phyloP scores from a whole-genome alignment of 2,888 invertebrate genomes.

The Lithophane ornitopus region DNA sequence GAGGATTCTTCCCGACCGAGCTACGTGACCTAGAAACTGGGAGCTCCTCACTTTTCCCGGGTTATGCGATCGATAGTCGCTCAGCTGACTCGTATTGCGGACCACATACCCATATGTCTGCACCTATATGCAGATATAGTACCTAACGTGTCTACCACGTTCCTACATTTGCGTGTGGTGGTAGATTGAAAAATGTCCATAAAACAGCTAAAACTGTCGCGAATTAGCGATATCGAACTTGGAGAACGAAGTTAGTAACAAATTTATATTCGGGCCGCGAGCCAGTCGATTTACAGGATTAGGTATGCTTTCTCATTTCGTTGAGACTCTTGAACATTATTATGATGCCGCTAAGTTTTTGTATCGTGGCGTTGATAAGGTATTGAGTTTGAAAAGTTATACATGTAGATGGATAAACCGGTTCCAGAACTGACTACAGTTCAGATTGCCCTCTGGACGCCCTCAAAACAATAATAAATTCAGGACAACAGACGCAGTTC shows the following conservation, averaged over 20 bases:
- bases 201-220: constrained; percentile 41
- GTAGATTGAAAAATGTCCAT: constrained; percentile 31
- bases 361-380: background rate
- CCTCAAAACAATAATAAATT: background rate
- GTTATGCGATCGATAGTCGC: constrained; percentile 74
- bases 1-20: background rate
- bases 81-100: constrained; percentile 72
- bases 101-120: constrained; percentile 35
- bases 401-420: background rate
- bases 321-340: constrained; percentile 8
- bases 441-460: background rate
- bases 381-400: background rate
- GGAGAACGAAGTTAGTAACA: constrained; percentile 11
- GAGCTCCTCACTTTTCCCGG: constrained; percentile 55
- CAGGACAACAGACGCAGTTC: too few relatives aligned
- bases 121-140: constrained; percentile 1
- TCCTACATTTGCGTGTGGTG: constrained; percentile 39
- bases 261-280: constrained; percentile 42
- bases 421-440: background rate
- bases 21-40: background rate
- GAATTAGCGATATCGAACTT: constrained; percentile 21
- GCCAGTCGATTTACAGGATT: constrained; percentile 27
- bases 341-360: background rate
- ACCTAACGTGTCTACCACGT: constrained; percentile 3
- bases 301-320: constrained; percentile 23